A percentile compares a stretch with the other conserved stretches of the same genome.
phyloP scores from a whole-genome alignment of 1,140 invertebrate species.

The Wiebesia pumilae region DNA sequence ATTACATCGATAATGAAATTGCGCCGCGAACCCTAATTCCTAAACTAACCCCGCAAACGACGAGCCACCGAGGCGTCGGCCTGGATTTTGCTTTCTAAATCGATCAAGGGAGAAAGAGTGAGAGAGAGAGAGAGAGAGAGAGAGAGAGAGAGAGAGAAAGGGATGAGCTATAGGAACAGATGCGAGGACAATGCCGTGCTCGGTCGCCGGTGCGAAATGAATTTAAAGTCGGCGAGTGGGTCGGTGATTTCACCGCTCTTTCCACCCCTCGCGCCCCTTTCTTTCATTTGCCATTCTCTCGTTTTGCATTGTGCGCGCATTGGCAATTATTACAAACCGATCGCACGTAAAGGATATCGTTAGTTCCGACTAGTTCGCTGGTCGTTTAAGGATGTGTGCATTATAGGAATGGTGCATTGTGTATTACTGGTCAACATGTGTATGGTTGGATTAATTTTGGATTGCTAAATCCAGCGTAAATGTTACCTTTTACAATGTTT shows the following conservation, averaged over 20 bases:
- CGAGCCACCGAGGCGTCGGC: background rate
- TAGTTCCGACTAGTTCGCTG: conserved; percentile 54
- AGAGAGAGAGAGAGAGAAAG: background rate
- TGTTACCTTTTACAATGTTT: background rate
- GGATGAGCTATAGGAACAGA: conserved; percentile 62
- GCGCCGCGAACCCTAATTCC: conserved; percentile 61
- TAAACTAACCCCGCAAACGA: conserved; percentile 61
- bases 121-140: background rate
- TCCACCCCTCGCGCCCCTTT: conserved; percentile 37
- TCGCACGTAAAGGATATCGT: conserved; percentile 68
- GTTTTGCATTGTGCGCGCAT: background rate
- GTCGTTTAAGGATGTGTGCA: conserved; percentile 32
- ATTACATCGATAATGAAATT: conserved; percentile 73
- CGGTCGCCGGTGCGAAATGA: conserved; percentile 67
- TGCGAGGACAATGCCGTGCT: conserved; percentile 66
- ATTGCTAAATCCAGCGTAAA: conserved; percentile 11
- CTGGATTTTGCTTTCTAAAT: conserved; percentile 1
- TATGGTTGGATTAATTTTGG: background rate
- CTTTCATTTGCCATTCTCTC: background rate
- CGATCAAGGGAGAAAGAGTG: background rate
- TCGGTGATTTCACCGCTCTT: conserved; percentile 54
- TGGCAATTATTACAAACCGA: conserved; percentile 69
- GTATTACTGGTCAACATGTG: conserved; percentile 20
- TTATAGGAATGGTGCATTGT: background rate
- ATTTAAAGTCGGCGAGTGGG: conserved; percentile 65